These are phyloP conservation scores for Myotis daubentonii DNA, from an alignment of 2,797 vertebrate genomes.

Conservation along the genomic window DNA sequence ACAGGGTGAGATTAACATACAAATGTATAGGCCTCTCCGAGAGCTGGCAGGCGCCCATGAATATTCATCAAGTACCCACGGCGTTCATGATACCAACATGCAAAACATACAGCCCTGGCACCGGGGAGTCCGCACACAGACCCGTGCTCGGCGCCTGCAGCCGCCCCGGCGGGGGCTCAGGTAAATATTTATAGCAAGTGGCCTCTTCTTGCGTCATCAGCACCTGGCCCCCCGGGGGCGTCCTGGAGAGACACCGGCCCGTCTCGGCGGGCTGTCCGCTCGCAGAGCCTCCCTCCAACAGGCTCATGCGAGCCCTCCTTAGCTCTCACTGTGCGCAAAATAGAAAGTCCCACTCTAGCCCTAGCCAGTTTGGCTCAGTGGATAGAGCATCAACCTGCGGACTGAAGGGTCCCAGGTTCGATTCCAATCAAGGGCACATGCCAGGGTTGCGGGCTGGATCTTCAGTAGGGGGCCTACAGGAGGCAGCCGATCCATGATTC, in stretches of 20 bases:
- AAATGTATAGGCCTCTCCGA: background rate
- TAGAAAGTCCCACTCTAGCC: no score
- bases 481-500: no score
- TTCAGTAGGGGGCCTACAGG: no score
- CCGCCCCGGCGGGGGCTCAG: background rate
- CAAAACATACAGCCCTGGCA: background rate
- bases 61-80: conserved; percentile 48
- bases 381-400: no score
- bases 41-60: background rate
- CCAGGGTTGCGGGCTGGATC: no score
- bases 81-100: rapidly evolving
- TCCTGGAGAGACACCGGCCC: rapidly evolving
- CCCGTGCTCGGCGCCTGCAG: no score
- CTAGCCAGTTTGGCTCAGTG: no score
- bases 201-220: rapidly evolving
- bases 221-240: rapidly evolving
- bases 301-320: background rate
- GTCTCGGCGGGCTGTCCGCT: rapidly evolving
- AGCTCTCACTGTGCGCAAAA: background rate
- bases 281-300: background rate
- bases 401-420: no score
- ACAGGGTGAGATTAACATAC: background rate
- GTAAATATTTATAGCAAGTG: background rate
- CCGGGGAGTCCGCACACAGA: background rate
- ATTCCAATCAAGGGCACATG: no score